phyloP scores from a whole-genome alignment of 2,797 vertebrate genomes.

The Liasis olivaceus region DNA sequence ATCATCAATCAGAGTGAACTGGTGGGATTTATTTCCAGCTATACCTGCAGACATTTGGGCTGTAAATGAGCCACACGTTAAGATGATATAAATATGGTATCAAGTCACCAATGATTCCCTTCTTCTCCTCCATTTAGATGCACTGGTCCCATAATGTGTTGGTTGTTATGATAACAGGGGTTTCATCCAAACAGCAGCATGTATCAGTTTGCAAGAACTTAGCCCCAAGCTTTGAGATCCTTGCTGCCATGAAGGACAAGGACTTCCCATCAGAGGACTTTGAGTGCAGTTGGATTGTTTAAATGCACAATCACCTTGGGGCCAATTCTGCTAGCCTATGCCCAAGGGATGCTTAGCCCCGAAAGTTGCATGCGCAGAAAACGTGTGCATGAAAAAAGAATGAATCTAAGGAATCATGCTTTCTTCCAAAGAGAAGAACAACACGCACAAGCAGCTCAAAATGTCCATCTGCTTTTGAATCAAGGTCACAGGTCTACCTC shows the following conservation, averaged over 20 bases:
- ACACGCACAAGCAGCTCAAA: neutral
- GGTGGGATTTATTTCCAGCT: neutral
- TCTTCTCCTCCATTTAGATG: neutral
- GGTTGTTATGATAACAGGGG: conserved; percentile 3
- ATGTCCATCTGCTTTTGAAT: neutral
- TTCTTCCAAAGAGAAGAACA: neutral
- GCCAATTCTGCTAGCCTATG: neutral
- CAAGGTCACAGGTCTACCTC: neutral
- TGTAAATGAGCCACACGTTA: neutral
- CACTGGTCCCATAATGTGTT: neutral
- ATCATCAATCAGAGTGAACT: neutral
- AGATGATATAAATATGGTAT: neutral
- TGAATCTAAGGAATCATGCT: neutral
- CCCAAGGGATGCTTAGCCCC: neutral
- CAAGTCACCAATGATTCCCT: neutral
- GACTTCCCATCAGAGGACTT: neutral
- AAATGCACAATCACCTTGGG: neutral
- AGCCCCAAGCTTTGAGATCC: neutral
- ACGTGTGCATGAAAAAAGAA: neutral
- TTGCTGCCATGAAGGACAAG: neutral
- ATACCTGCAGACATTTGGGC: neutral
- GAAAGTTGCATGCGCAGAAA: neutral
- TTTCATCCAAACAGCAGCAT: neutral
- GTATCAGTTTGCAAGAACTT: neutral
- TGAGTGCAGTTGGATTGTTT: neutral